Evolutionary conservation across 2,888 invertebrate genomes (phyloP).

Genomic region (Incurvaria masculella): DNA sequence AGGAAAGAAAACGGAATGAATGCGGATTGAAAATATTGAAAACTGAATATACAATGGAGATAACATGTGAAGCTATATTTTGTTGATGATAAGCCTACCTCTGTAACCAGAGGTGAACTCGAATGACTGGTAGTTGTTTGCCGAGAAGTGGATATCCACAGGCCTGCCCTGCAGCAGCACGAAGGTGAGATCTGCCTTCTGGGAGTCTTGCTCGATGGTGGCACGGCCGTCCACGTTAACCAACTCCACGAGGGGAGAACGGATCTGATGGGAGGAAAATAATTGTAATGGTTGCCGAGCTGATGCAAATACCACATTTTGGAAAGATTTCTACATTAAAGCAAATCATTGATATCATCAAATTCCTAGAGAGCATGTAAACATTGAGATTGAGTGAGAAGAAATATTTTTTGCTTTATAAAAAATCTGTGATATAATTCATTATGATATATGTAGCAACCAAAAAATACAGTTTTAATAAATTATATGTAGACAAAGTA

Average conservation of each 20-base stretch:
- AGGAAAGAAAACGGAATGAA: too few relatives aligned
- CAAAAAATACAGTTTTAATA: too few relatives aligned
- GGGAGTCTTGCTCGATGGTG: slow-evolving; percentile 43
- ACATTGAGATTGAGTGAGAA: background rate
- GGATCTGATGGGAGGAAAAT: slow-evolving; percentile 23
- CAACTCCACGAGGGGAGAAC: slow-evolving; percentile 51
- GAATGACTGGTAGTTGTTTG: slow-evolving; percentile 57
- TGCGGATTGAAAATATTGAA: too few relatives aligned
- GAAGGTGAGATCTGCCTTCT: slow-evolving; percentile 49
- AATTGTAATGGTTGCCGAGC: too few relatives aligned
- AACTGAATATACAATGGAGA: too few relatives aligned
- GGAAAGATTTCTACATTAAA: background rate
- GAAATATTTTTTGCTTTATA: too few relatives aligned
- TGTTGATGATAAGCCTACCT: slow-evolving; percentile 34
- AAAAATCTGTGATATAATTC: too few relatives aligned
- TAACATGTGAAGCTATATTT: slow-evolving; percentile 2
- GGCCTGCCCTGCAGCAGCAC: slow-evolving; percentile 52
- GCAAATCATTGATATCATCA: background rate
- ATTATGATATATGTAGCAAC: too few relatives aligned
- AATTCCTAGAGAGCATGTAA: background rate
- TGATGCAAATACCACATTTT: background rate
- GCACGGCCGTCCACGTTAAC: slow-evolving; percentile 49
- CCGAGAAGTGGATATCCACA: slow-evolving; percentile 38
- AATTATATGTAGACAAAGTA: too few relatives aligned
- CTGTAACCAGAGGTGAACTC: slow-evolving; percentile 51